Conservation (phyloP, 2,797 vertebrate species). For the Cephalopachus bancanus region DNA sequence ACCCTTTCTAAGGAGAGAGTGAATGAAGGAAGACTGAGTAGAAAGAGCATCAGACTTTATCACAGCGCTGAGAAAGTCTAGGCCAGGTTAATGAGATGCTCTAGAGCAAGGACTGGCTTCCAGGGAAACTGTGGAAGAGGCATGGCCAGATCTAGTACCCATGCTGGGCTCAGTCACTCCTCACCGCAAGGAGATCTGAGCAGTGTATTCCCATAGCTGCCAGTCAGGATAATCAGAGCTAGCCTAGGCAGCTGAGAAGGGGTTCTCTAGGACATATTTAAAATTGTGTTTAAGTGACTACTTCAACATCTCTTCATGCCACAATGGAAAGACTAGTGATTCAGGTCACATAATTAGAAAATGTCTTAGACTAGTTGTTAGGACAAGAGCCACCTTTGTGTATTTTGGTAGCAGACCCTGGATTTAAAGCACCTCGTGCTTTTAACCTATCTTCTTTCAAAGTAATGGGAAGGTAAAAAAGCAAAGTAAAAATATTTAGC, state of each 20-base stretch:
- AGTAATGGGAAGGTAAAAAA: background rate
- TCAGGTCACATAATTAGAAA: background rate
- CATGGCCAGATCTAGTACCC: background rate
- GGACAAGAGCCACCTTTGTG: background rate
- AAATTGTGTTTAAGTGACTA: background rate
- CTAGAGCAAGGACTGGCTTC: background rate
- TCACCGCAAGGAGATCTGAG: background rate
- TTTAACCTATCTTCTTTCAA: conserved; percentile 42
- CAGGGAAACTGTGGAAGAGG: background rate
- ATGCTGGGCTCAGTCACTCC: background rate
- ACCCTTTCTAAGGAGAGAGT: background rate
- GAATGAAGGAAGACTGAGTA: background rate
- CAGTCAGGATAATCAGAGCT: background rate
- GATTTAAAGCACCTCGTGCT: background rate
- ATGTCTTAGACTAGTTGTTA: conserved; percentile 12
- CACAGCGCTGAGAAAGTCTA: background rate
- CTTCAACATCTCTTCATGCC: background rate
- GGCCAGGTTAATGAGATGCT: no score
- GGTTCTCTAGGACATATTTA: background rate
- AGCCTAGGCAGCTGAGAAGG: background rate
- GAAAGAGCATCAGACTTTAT: background rate
- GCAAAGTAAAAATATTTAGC: background rate
- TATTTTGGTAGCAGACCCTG: background rate
- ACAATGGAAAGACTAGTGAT: background rate
- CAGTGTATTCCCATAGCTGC: background rate